Evolutionary conservation across 2,888 invertebrate species (phyloP).

Genomic region (Chaetogeoica ovagalla): DNA sequence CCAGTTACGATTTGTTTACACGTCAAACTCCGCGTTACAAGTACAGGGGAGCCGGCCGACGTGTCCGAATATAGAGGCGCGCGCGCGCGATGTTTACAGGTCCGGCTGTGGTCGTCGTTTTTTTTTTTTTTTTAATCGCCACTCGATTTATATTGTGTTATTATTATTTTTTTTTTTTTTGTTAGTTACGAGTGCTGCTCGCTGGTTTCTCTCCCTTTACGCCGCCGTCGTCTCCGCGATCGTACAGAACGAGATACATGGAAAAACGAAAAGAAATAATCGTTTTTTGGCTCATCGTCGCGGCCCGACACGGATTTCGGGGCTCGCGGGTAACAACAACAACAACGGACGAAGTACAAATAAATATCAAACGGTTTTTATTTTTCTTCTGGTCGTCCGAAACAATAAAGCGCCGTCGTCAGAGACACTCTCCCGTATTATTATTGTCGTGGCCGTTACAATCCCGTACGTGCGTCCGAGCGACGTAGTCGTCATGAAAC

Average conservation of each 20-base stretch:
- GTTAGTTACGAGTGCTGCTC: constrained; percentile 12
- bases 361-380: neutral
- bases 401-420: neutral
- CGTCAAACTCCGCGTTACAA: no score
- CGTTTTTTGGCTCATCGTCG: constrained; percentile 35
- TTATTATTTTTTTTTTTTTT: constrained; percentile 13
- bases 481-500: no score
- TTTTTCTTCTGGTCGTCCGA: neutral
- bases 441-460: neutral
- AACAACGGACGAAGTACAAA: neutral
- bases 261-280: neutral
- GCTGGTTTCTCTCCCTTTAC: neutral
- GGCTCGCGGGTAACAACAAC: constrained; percentile 17
- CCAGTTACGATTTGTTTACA: no score
- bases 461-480: no score
- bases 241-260: neutral
- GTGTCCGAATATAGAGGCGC: neutral
- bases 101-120: constrained; percentile 11
- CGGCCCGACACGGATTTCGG: constrained; percentile 34
- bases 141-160: constrained; percentile 31
- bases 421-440: no score
- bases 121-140: constrained; percentile 38
- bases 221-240: neutral
- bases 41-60: no score
- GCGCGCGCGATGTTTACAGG: constrained; percentile 30